phyloP scores from a whole-genome alignment of 2,113 vertebrate genomes.

The Tragelaphus buxtoni region DNA sequence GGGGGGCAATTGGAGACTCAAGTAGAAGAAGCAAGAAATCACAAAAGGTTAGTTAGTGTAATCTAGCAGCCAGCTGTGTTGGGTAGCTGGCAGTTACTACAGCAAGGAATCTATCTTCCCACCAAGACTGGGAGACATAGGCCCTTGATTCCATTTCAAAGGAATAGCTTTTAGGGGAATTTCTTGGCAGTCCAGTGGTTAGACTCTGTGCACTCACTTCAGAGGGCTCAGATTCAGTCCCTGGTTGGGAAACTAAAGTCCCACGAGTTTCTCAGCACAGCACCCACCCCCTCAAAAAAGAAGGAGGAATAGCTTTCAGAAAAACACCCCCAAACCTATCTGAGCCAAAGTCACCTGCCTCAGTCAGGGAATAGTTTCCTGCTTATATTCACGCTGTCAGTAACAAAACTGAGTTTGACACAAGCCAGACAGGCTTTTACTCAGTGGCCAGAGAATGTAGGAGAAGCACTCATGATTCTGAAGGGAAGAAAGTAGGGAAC shows the following conservation, averaged over 20 bases:
- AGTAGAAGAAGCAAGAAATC: too few relatives aligned
- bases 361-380: background rate
- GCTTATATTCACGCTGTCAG: background rate
- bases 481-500: background rate
- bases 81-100: background rate
- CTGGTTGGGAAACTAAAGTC: background rate
- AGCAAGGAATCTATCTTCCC: background rate
- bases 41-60: background rate
- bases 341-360: background rate
- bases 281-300: accelerated
- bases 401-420: background rate
- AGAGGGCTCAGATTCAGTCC: background rate
- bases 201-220: background rate
- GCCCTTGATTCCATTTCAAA: background rate
- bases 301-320: background rate
- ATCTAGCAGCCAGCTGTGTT: background rate
- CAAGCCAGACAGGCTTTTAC: background rate
- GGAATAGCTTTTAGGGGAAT: background rate
- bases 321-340: background rate
- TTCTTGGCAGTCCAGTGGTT: background rate
- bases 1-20: too few relatives aligned
- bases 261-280: background rate
- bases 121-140: background rate
- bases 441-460: background rate
- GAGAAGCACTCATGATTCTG: background rate